These are phyloP conservation scores for Elysia crispata DNA, from an alignment of 2,888 invertebrate genomes.

Conservation along the genomic window DNA sequence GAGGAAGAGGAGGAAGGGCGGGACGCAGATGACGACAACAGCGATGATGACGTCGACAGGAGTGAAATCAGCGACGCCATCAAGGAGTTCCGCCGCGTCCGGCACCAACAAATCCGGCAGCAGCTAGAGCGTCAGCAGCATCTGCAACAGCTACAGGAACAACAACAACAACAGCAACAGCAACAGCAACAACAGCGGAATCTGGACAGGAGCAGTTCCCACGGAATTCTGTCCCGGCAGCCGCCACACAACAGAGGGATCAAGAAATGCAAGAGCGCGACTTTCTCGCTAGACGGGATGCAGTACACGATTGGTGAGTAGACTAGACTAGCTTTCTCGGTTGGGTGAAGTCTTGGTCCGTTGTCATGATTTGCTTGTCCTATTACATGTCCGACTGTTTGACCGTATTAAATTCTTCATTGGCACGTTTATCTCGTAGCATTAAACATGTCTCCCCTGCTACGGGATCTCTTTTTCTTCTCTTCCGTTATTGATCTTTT, in stretches of 20 bases:
- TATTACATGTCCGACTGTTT: too few relatives aligned
- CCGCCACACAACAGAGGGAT: slow-evolving; percentile 56
- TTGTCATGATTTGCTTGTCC: too few relatives aligned
- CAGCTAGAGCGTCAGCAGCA: slow-evolving; percentile 34
- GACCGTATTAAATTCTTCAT: too few relatives aligned
- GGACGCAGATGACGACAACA: neutral
- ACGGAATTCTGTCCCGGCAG: neutral
- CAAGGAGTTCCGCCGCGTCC: slow-evolving; percentile 30
- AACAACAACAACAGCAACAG: slow-evolving; percentile 32
- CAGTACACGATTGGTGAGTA: slow-evolving; percentile 90
- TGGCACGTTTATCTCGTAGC: too few relatives aligned
- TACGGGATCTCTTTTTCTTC: too few relatives aligned
- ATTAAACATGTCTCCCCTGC: too few relatives aligned
- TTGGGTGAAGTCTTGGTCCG: too few relatives aligned
- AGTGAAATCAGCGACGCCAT: slow-evolving; percentile 23
- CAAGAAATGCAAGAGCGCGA: slow-evolving; percentile 87
- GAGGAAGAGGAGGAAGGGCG: neutral
- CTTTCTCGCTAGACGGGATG: slow-evolving; percentile 90
- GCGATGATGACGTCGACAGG: neutral
- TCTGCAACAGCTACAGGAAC: slow-evolving; percentile 6
- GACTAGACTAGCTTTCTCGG: too few relatives aligned
- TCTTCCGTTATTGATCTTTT: too few relatives aligned
- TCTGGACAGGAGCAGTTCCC: slow-evolving; percentile 38
- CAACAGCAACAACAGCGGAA: slow-evolving; percentile 17
- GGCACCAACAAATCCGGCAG: slow-evolving; percentile 27